Evolutionary conservation across 2,113 vertebrate species (phyloP), one percentile per base, ranked within the genome.

Genomic region (Pimephales promelas): DNA sequence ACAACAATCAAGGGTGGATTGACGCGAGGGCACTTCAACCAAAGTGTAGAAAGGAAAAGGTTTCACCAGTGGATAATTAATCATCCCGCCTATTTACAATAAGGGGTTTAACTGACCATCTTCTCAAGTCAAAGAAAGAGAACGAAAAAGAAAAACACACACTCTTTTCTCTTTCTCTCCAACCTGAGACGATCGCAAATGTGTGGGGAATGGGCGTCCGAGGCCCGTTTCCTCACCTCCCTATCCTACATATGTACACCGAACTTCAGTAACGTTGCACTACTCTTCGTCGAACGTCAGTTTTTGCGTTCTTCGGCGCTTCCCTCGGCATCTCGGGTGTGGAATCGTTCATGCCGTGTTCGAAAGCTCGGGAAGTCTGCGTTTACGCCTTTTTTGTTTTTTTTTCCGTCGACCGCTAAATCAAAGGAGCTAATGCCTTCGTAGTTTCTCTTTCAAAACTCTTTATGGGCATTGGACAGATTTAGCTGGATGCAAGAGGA

Each of bases 11-110:
- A 77, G 62, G 86, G 59, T 68, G 56, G 79, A 59, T 20, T 79
- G 59, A 87, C 22, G 36, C n/a, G 68, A 85, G 80, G 80, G 80
- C 75, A 87, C 83, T 85, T 82, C 62, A 61, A 82, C 80, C 47
- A 82, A 79, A 84, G 57, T 34, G 10, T 84, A 61, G 77, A 68
- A 61, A 73, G 56, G 66, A 80, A 84, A 70, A 68, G 73, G 49
- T 77, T 52, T 83, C 70, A 83, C 68, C 68, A 68, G 74, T 82
- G 84, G 79, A 73, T 18, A 28, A 81, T 54, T 54, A 79, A 81
- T 64, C 31, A 10, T 72, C 57, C 71, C 75, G 47, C 75, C 43
- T 73, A 83, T 54, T 80, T 80, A 75, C 45, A 80, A 73, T 34
- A 70, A 70, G 74, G 24, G 18, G 62, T 83, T 83, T 52, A 28